phyloP scores from a whole-genome alignment of 2,888 invertebrate genomes.

The Homarus gammarus region DNA sequence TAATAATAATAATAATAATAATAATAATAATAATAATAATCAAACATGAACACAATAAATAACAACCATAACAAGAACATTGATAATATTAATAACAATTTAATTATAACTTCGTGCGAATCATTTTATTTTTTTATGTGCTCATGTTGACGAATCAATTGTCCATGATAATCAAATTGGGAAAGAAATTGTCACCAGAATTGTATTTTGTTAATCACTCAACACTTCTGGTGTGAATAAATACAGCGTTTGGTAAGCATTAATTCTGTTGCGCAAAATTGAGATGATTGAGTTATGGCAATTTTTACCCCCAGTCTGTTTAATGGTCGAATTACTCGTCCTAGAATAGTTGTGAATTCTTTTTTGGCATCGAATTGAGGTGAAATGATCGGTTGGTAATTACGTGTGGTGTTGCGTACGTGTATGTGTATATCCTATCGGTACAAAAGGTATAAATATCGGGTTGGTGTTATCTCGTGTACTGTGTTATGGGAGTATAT shows the following conservation, averaged over 20 bases:
- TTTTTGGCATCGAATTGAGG: no score
- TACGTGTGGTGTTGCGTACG: no score
- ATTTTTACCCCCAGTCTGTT: neutral
- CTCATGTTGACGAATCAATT: constrained; percentile 6
- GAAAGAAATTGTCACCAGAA: constrained; percentile 15
- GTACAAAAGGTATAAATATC: no score
- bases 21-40: neutral
- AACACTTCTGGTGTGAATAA: neutral
- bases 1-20: neutral
- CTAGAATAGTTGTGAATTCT: no score
- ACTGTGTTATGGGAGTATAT: no score
- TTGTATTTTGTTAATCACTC: constrained; percentile 4
- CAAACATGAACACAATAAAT: neutral
- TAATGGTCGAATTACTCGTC: no score
- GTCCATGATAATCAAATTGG: constrained; percentile 11
- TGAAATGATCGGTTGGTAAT: no score
- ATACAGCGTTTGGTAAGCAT: constrained; percentile 5
- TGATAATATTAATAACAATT: neutral
- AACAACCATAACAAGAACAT: neutral
- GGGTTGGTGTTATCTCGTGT: no score
- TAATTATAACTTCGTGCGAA: neutral
- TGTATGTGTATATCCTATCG: no score
- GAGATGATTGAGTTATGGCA: constrained; percentile 5
- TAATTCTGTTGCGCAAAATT: constrained; percentile 15
- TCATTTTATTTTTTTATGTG: neutral